These are phyloP conservation scores for Anadara kagoshimensis DNA, from an alignment of 1,140 invertebrate species.

Conservation along the genomic window DNA sequence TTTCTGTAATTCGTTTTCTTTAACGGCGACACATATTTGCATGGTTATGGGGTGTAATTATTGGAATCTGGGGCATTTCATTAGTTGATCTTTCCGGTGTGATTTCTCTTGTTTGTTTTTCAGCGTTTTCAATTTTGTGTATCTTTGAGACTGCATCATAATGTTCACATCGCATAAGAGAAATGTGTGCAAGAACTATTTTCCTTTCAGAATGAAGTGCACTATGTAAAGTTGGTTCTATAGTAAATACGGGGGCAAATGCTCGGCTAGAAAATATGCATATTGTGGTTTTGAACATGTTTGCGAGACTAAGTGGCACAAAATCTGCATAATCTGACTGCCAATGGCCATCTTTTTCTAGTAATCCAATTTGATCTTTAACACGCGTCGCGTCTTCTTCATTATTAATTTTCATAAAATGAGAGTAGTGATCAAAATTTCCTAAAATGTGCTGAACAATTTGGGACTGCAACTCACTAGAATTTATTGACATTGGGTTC, in stretches of 20 bases:
- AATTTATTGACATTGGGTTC: background rate
- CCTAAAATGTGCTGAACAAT: background rate
- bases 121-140: background rate
- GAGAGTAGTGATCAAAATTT: background rate
- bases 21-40: conserved; percentile 4
- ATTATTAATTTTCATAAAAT: background rate
- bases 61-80: background rate
- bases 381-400: too few relatives aligned
- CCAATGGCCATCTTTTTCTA: conserved; percentile 2
- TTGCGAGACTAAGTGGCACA: background rate
- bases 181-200: background rate
- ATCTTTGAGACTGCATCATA: background rate
- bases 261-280: background rate
- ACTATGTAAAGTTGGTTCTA: background rate
- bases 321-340: background rate
- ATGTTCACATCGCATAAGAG: background rate
- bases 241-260: background rate
- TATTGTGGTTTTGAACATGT: background rate
- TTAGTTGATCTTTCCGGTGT: background rate
- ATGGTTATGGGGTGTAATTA: conserved; percentile 13
- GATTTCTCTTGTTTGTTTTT: background rate
- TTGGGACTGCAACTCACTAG: background rate
- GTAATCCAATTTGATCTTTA: background rate
- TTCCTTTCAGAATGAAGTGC: background rate
- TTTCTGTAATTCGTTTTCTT: conserved; percentile 1